phyloP scores from a whole-genome alignment of 2,113 vertebrate species.

The Ariopsis seemanni region DNA sequence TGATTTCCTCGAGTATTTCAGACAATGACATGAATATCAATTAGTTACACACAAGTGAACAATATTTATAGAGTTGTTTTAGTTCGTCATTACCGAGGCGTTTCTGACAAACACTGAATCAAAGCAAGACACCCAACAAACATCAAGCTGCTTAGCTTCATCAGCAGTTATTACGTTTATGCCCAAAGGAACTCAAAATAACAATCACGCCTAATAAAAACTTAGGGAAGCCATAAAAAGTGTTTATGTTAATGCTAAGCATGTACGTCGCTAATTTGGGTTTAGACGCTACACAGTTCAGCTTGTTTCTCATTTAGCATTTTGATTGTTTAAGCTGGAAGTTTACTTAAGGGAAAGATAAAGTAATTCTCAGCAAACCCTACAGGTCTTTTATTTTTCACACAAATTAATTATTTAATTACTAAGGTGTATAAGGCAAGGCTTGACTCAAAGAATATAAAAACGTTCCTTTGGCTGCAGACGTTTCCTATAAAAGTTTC shows the following conservation, averaged over 20 bases:
- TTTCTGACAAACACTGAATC: too few relatives aligned
- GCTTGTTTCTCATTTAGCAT: slow-evolving; percentile 13
- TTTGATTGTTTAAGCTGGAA: neutral
- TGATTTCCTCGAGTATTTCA: too few relatives aligned
- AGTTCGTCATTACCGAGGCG: too few relatives aligned
- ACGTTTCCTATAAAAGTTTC: neutral
- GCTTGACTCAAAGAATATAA: neutral
- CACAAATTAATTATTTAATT: slow-evolving; percentile 30
- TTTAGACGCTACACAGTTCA: neutral
- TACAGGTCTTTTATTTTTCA: slow-evolving; percentile 12
- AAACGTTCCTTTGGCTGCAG: slow-evolving; percentile 3
- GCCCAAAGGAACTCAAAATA: too few relatives aligned
- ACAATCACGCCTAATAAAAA: too few relatives aligned
- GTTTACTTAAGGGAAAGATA: slow-evolving; percentile 6
- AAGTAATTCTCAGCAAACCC: neutral
- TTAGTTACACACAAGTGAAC: too few relatives aligned
- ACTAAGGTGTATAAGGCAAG: neutral
- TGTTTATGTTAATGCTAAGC: neutral
- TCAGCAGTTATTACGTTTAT: too few relatives aligned
- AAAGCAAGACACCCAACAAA: too few relatives aligned
- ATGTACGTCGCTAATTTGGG: neutral
- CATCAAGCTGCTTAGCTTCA: too few relatives aligned
- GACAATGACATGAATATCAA: too few relatives aligned
- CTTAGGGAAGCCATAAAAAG: too few relatives aligned
- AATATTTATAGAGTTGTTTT: too few relatives aligned